Evolutionary conservation across 2,797 vertebrate species (phyloP).

Genomic region (Mormyrops attenuatus): DNA sequence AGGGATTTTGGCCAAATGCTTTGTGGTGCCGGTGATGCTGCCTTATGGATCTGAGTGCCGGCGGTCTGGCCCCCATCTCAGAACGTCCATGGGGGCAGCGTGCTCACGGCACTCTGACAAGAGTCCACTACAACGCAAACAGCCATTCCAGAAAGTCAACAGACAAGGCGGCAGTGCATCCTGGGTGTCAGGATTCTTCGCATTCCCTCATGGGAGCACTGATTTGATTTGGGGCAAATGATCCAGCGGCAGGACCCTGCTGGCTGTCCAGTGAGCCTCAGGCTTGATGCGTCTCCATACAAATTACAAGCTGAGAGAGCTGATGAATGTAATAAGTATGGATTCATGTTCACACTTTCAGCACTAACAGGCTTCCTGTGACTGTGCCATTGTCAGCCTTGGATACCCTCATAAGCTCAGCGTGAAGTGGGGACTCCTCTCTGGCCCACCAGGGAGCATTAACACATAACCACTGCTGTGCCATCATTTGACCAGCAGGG

Average conservation of each 20-base stretch:
- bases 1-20: neutral
- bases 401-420: constrained; percentile 37
- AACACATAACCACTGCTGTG: neutral
- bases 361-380: constrained; percentile 25
- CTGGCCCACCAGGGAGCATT: neutral
- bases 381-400: neutral
- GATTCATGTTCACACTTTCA: constrained; percentile 61
- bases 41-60: constrained; percentile 53
- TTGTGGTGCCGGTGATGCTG: constrained; percentile 31
- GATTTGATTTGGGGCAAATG: constrained; percentile 65
- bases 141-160: constrained; percentile 64
- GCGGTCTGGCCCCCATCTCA: constrained; percentile 57
- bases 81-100: constrained; percentile 45
- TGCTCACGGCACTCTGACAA: neutral
- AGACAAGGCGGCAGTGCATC: constrained; percentile 35
- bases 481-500: neutral
- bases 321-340: constrained; percentile 65
- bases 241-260: constrained; percentile 56
- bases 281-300: constrained; percentile 67
- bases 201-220: constrained; percentile 47
- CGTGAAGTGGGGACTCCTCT: constrained; percentile 39
- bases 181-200: constrained; percentile 43
- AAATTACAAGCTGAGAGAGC: constrained; percentile 62
- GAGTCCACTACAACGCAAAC: constrained; percentile 53
- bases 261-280: constrained; percentile 60